Conservation (phyloP, 23 tunicate genomes). For the Halocynthia aurantium region DNA sequence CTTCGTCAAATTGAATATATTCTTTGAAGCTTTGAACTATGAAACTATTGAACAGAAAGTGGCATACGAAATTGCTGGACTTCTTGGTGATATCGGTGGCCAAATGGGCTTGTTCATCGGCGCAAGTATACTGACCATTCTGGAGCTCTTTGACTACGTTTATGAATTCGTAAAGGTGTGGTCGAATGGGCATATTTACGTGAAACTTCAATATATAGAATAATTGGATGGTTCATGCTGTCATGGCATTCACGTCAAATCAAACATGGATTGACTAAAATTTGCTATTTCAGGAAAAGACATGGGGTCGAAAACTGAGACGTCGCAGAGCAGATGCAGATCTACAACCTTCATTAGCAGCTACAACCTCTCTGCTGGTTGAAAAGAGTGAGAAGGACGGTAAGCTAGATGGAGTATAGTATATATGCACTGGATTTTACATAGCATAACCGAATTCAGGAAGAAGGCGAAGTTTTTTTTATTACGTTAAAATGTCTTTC, state of each 20-base stretch:
- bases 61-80: slow-evolving; percentile 98
- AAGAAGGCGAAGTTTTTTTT: no score
- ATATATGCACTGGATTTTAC: no score
- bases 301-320: slow-evolving; percentile 72
- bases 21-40: slow-evolving; percentile 98
- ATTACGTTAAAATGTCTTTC: no score
- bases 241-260: no score
- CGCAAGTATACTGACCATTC: slow-evolving; percentile 87
- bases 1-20: slow-evolving; percentile 86
- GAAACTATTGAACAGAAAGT: slow-evolving; percentile 98
- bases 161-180: slow-evolving; percentile 95
- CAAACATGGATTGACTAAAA: no score
- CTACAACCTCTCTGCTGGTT: not conserved
- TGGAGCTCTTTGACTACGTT: slow-evolving; percentile 92
- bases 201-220: no score
- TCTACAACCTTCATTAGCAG: slow-evolving; percentile 3
- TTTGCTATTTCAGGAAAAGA: slow-evolving; percentile 48
- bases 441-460: no score
- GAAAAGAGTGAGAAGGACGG: slow-evolving; percentile 11
- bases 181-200: no score
- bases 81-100: slow-evolving; percentile 99
- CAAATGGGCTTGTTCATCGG: slow-evolving; percentile 99
- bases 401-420: not conserved
- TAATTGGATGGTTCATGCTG: no score
- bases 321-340: slow-evolving; percentile 22